These are phyloP conservation scores for Ephydatia muelleri DNA, from an alignment of 37 sponge, comb jelly and placozoan species.

Conservation along the genomic window DNA sequence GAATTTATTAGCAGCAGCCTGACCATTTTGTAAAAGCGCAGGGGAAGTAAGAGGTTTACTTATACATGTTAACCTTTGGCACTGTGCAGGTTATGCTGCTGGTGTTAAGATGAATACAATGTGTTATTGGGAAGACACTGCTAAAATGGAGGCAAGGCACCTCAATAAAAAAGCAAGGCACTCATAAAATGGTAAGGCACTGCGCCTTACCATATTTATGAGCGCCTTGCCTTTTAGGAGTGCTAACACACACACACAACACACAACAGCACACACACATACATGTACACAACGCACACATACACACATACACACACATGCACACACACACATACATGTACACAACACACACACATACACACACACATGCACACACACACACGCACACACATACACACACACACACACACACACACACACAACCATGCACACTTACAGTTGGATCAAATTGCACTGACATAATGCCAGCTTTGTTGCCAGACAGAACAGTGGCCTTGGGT, in stretches of 20 bases:
- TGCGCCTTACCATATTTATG: too few relatives aligned
- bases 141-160: too few relatives aligned
- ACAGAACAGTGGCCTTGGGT: constrained; percentile 22
- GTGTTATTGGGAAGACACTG: too few relatives aligned
- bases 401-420: background rate
- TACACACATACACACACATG: background rate
- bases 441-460: constrained; percentile 93
- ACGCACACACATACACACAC: background rate
- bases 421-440: constrained; percentile 23
- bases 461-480: constrained; percentile 78
- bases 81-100: constrained; percentile 35
- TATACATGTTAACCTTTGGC: too few relatives aligned
- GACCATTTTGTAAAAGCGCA: too few relatives aligned
- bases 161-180: too few relatives aligned
- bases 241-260: too few relatives aligned
- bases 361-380: background rate
- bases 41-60: too few relatives aligned
- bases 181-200: too few relatives aligned
- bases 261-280: background rate
- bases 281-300: background rate
- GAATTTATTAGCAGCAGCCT: too few relatives aligned
- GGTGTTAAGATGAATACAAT: too few relatives aligned
- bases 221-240: too few relatives aligned
- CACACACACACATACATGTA: background rate
- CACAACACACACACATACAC: background rate